Evolutionary conservation across 2,113 vertebrate species (phyloP).

Genomic region (Syrrhaptes paradoxus): DNA sequence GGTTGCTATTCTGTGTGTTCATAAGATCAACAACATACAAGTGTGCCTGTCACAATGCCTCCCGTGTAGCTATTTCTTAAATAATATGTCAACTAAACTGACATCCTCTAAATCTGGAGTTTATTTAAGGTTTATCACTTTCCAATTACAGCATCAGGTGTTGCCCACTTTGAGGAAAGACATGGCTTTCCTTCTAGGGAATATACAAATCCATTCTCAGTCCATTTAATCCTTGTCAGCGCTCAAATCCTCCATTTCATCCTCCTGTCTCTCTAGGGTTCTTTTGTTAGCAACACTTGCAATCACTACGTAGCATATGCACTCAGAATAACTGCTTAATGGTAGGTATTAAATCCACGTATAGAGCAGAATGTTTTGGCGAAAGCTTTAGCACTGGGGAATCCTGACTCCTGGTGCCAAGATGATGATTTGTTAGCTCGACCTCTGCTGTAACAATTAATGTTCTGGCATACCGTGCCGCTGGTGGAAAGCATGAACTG

Average conservation of each 20-base stretch:
- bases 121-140: slow-evolving; percentile 15
- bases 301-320: not conserved
- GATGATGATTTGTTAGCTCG: slow-evolving; percentile 46
- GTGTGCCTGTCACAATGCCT: not conserved
- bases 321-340: slow-evolving; percentile 67
- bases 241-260: slow-evolving; percentile 54
- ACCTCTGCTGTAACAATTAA: not conserved
- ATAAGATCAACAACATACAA: not conserved
- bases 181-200: slow-evolving; percentile 43
- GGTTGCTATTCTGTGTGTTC: not conserved
- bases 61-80: not conserved
- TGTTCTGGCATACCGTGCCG: not conserved
- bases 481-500: not conserved
- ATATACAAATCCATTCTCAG: slow-evolving; percentile 59
- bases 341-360: slow-evolving; percentile 43
- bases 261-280: slow-evolving; percentile 46
- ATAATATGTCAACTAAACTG: not conserved
- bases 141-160: slow-evolving; percentile 62
- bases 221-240: slow-evolving; percentile 59
- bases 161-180: slow-evolving; percentile 42
- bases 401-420: slow-evolving; percentile 28
- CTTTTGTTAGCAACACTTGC: slow-evolving; percentile 67
- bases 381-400: slow-evolving; percentile 3
- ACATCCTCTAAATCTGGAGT: not conserved
- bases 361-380: not conserved